phyloP scores from a whole-genome alignment of 2,113 vertebrate genomes.

The Barnardius zonarius region DNA sequence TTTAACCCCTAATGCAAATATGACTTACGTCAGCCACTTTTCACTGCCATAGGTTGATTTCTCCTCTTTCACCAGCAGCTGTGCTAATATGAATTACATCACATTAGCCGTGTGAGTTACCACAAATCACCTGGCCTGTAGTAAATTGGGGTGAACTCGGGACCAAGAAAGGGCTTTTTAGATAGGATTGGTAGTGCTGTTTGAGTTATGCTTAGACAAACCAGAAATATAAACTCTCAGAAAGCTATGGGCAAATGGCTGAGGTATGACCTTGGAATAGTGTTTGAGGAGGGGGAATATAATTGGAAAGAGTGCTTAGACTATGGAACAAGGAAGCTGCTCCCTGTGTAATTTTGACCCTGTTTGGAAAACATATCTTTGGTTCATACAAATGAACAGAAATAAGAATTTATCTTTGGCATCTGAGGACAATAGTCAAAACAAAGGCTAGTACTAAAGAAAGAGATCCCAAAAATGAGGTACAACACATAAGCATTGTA shows the following conservation, averaged over 20 bases:
- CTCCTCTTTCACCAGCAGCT: neutral
- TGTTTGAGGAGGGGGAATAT: neutral
- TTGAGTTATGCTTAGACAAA: neutral
- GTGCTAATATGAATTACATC: neutral
- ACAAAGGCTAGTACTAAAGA: neutral
- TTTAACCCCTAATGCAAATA: neutral
- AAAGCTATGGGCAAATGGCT: neutral
- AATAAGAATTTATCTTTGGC: neutral
- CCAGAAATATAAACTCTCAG: neutral
- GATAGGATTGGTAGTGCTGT: neutral
- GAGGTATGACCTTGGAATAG: neutral
- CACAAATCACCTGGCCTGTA: constrained; percentile 1
- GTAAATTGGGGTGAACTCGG: neutral
- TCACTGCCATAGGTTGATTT: neutral
- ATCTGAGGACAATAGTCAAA: neutral
- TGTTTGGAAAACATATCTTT: neutral
- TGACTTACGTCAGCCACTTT: neutral
- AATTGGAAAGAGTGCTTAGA: neutral
- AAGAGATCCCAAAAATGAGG: neutral
- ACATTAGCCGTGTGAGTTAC: neutral
- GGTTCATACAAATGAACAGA: neutral
- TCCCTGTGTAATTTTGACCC: neutral
- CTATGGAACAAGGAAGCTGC: neutral
- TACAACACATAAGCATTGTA: neutral
- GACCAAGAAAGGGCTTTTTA: neutral